Evolutionary conservation across 2,797 vertebrate species (phyloP).

Genomic region (Pseudocheirus occidentalis): DNA sequence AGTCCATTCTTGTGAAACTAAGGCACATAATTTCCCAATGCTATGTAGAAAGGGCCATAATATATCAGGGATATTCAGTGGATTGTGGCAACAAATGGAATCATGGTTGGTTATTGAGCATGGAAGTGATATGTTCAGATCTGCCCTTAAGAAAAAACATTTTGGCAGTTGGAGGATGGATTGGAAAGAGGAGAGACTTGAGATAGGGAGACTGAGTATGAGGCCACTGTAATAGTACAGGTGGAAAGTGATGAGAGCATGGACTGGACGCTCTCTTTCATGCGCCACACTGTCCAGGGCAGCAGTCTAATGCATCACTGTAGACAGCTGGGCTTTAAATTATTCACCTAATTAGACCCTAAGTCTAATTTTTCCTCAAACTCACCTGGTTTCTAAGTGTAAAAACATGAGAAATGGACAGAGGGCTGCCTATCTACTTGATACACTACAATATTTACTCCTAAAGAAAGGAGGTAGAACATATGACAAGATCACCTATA

Average conservation of each 20-base stretch:
- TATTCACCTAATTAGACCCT: background rate
- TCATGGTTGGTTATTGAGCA: background rate
- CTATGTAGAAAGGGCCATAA: background rate
- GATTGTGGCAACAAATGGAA: background rate
- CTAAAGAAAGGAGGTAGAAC: background rate
- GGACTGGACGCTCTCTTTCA: background rate
- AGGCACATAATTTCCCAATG: background rate
- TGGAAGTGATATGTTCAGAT: background rate
- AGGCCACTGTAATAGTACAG: background rate
- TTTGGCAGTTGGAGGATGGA: background rate
- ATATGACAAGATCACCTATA: background rate
- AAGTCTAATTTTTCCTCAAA: background rate
- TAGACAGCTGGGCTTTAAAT: background rate
- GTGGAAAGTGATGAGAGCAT: background rate
- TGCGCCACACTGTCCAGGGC: background rate
- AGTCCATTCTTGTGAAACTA: background rate
- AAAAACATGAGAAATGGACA: too few species aligned
- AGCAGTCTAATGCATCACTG: background rate
- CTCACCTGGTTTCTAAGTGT: too few species aligned
- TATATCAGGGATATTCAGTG: background rate
- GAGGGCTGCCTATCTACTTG: too few species aligned
- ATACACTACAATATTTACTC: background rate
- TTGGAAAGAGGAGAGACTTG: background rate
- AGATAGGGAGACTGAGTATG: background rate
- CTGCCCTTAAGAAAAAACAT: background rate